A percentile compares a stretch with the other conserved stretches of the same genome.
These are phyloP conservation scores for Diadegma fenestrale DNA, from an alignment of 2,888 invertebrate genomes.

Conservation along the genomic window DNA sequence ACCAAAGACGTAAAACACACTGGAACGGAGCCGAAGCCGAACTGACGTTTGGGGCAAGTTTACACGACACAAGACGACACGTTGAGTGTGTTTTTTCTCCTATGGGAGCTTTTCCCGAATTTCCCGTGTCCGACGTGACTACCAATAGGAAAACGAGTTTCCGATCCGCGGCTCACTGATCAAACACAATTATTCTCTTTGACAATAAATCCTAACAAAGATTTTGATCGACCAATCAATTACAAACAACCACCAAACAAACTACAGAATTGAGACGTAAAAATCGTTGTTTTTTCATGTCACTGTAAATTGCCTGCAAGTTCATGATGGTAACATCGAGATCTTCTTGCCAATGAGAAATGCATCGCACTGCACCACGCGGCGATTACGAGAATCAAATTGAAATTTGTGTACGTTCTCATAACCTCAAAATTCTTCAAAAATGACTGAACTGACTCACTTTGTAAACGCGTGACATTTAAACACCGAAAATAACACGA, in stretches of 20 bases:
- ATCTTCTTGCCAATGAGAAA: background rate
- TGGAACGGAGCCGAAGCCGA: background rate
- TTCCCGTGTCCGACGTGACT: background rate
- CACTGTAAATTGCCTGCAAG: too few relatives aligned
- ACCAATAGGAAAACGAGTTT: background rate
- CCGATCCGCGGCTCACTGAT: too few relatives aligned
- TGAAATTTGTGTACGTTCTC: background rate
- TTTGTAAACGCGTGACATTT: background rate
- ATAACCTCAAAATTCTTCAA: background rate
- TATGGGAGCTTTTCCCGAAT: background rate
- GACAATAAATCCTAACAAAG: too few relatives aligned
- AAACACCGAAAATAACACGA: background rate
- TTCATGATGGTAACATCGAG: background rate
- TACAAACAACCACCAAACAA: too few relatives aligned
- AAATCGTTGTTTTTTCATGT: too few relatives aligned
- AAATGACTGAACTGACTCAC: background rate
- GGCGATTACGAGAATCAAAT: background rate
- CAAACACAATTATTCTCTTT: too few relatives aligned
- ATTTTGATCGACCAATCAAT: too few relatives aligned
- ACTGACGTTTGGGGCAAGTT: background rate
- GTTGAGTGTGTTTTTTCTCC: background rate
- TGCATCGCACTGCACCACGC: background rate
- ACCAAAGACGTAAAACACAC: conserved; percentile 7
- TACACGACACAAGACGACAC: background rate
- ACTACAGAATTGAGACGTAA: too few relatives aligned